Percentiles rank a stretch among this genome's conserved stretches.
phyloP scores from a whole-genome alignment of 2,888 invertebrate genomes.

The Timandra comae region DNA sequence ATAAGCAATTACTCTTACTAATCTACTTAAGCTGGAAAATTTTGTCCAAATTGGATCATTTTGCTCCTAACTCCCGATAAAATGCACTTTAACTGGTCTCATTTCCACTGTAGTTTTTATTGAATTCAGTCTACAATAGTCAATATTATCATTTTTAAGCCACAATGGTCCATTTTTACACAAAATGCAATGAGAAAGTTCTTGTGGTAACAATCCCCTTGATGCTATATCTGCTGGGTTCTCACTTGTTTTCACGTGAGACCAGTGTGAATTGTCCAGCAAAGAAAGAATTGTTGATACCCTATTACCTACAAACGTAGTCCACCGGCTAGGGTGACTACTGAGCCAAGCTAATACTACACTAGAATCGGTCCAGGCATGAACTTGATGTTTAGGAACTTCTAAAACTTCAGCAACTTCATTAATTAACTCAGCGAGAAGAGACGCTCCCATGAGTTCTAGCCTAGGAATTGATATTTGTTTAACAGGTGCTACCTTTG shows the following conservation, averaged over 20 bases:
- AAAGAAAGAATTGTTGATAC: conserved; percentile 11
- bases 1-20: neutral
- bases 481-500: neutral
- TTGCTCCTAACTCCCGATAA: neutral
- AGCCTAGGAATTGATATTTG: neutral
- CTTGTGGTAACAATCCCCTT: conserved; percentile 8
- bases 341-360: conserved; percentile 8
- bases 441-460: conserved; percentile 9
- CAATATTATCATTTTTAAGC: conserved; percentile 1
- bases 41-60: neutral
- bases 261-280: conserved; percentile 8
- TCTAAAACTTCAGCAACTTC: conserved; percentile 9
- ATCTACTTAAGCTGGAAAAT: neutral
- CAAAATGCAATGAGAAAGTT: neutral
- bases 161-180: conserved; percentile 4
- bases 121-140: neutral
- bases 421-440: conserved; percentile 5
- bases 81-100: neutral
- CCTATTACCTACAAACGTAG: conserved; percentile 9
- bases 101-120: neutral
- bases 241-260: conserved; percentile 6
- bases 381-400: conserved; percentile 1
- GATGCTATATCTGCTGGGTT: conserved; percentile 21
- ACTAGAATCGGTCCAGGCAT: conserved; percentile 12
- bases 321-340: neutral